Base-by-base conservation (phyloP, 2,797 vertebrate genomes). In the Ctenopoma kingsleyae region DNA sequence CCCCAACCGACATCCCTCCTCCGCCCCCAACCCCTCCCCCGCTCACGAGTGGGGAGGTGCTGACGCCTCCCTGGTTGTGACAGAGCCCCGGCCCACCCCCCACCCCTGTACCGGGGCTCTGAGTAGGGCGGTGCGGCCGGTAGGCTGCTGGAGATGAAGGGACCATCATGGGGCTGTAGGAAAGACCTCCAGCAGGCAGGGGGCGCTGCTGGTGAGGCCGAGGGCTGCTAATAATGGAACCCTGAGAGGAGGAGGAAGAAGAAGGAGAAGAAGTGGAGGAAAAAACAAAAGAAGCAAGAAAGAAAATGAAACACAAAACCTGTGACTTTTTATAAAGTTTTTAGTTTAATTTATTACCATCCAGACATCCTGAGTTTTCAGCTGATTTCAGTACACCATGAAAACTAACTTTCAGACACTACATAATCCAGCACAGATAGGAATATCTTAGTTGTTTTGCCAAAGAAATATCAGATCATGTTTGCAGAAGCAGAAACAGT, bases 181-280 rank as follows among this genome's bases (percentile, higher is more conserved):
- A 82, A 17, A 92, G 89, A 56, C 87, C 91, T 82, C 93, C 95
- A 49, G 85, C 88, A 7, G 78, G 85, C 58, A 87, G 86, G 75
- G 95, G 95, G 88, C 94, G 94, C 88, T 95, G 94, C 87, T 97
- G 95, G 85, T 96, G 96, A 66, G 95, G 93, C 53, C 93, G 95
- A 12, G 96, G 96, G 91, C 96, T 97, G 95, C 96, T 96, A 94
- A 97, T 97, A 82, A 97, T 96, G 86, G 96, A 97, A 87, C 96
- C 96, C 96, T 97, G 90, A 73, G 50, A 76, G 62, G 74, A 74
- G 10, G 11, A 50, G 15, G 1, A 30, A 30, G 27, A 7, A 30
- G 27, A 30, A 50, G 27, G 7, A 19, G 20, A 4, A 7, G 20
- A n/a, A n/a, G n/a, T n/a, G n/a, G 6, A 38, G 9, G 10, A 3